Evolutionary conservation across 2,797 vertebrate genomes (phyloP).

Genomic region (Orientallactaga sibirica): DNA sequence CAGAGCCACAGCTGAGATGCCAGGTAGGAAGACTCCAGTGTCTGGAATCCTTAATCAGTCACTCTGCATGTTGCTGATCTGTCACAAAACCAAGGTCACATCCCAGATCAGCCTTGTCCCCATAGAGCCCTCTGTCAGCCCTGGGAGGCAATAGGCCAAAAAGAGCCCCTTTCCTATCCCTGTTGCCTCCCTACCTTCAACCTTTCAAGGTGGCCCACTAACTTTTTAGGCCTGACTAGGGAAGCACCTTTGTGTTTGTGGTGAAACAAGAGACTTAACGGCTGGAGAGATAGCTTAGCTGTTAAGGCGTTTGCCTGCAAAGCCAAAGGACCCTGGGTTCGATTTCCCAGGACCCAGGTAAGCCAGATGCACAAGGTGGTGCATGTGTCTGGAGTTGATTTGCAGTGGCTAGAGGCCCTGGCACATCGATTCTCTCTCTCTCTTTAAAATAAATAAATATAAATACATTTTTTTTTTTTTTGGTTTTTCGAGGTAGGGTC

Average conservation of each 20-base stretch:
- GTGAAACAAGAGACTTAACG: background rate
- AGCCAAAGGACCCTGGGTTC: too few species aligned
- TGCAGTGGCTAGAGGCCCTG: too few species aligned
- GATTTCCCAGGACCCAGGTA: too few species aligned
- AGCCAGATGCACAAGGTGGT: too few species aligned
- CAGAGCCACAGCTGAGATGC: conserved; percentile 12
- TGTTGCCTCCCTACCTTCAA: background rate
- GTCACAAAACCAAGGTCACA: conserved; percentile 67
- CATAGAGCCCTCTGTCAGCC: background rate
- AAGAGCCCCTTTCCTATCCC: background rate
- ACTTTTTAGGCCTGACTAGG: background rate
- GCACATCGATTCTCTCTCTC: too few species aligned
- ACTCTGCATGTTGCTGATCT: conserved; percentile 1
- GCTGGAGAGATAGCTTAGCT: too few species aligned
- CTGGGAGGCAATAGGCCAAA: background rate
- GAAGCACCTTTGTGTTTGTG: conserved; percentile 38
- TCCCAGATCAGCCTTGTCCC: background rate
- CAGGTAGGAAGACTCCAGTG: conserved; percentile 25
- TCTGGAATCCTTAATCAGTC: conserved; percentile 50
- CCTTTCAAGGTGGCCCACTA: background rate
- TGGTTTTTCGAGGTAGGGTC: too few species aligned
- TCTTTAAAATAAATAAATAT: too few species aligned
- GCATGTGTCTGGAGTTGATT: too few species aligned
- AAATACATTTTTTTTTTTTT: too few species aligned
- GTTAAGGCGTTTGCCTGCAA: too few species aligned